phyloP scores from a whole-genome alignment of 1,140 invertebrate genomes.

The Tribolium castaneum region DNA sequence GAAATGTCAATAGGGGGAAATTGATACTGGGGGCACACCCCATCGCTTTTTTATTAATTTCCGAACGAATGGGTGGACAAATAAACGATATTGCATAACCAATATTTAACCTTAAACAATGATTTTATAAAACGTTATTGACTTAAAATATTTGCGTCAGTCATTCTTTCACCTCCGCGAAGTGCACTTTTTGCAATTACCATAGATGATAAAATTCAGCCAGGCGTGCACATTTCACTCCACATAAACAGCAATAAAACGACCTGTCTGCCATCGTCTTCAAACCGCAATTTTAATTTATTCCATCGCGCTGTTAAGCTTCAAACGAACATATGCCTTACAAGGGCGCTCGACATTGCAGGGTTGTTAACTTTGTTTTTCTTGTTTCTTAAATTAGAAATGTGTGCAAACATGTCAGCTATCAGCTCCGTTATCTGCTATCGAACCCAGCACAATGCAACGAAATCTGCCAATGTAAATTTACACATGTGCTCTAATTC shows the following conservation, averaged over 20 bases:
- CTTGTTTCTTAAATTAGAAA: background rate
- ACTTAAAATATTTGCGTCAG: too few relatives aligned
- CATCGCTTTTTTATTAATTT: background rate
- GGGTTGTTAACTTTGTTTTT: background rate
- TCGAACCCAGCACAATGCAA: background rate
- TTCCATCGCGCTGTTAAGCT: background rate
- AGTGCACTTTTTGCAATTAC: background rate
- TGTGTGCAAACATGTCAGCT: background rate
- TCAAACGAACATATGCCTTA: background rate
- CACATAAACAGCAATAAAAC: background rate
- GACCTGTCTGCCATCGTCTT: background rate
- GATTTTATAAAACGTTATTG: too few relatives aligned
- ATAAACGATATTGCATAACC: too few relatives aligned
- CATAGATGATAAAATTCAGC: background rate
- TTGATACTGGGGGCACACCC: background rate
- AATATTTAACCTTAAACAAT: too few relatives aligned
- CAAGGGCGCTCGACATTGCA: background rate
- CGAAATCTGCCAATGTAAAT: background rate
- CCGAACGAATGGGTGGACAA: background rate
- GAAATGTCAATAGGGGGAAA: conserved; percentile 8
- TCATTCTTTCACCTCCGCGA: too few relatives aligned
- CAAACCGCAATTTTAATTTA: background rate
- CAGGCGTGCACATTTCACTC: background rate
- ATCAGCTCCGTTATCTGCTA: background rate
- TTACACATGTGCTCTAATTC: conserved; percentile 2